Evolutionary conservation across 2,888 invertebrate genomes (phyloP), one percentile per base, ranked within the genome.

Genomic region (Scaeva pyrastri): DNA sequence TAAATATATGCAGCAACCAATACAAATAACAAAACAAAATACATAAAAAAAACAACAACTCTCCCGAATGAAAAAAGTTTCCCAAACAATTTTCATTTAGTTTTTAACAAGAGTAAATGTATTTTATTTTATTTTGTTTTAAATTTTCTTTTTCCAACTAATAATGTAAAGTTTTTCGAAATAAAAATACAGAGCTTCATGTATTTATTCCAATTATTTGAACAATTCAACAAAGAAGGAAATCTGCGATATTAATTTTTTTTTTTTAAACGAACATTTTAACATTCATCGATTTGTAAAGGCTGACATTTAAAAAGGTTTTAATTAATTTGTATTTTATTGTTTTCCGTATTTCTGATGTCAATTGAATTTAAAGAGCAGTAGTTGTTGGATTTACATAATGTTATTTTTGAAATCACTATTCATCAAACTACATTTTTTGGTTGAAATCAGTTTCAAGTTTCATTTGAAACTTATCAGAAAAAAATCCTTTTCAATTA

Each of bases 41-140:
- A n/a, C n/a, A n/a, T 14, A 3, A 12, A 41, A 41, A 0, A 41
- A 10, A 12, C 11, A 2, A 0, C 36, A 16, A n/a, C n/a, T n/a
- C n/a, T n/a, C n/a, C n/a, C n/a, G 56, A 11, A 56, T 31, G 56
- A 56, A 36, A 31, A 31, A 56, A 56, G 16, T 56, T 56, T 31
- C n/a, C 5, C 11, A 19, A 16, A 16, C 11, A 36, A 56, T 16
- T 52, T 52, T 56, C 56, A 36, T 56, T 56, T 36, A 36, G 12
- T 56, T 36, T n/a, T 31, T 31, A 11, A 16, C 16, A 31, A 56
- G 16, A n/a, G 31, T 31, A 31, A 31, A 31, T 31, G 31, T 31
- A 31, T 31, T 31, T 31, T 31, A 31, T 31, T 31, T 31, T 31
- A 31, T 1, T 31, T 31, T 1, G 5, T 31, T 31, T 26, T 26